These are phyloP conservation scores for Cranoglanis bouderius DNA, from an alignment of 2,113 vertebrate genomes.

Conservation along the genomic window DNA sequence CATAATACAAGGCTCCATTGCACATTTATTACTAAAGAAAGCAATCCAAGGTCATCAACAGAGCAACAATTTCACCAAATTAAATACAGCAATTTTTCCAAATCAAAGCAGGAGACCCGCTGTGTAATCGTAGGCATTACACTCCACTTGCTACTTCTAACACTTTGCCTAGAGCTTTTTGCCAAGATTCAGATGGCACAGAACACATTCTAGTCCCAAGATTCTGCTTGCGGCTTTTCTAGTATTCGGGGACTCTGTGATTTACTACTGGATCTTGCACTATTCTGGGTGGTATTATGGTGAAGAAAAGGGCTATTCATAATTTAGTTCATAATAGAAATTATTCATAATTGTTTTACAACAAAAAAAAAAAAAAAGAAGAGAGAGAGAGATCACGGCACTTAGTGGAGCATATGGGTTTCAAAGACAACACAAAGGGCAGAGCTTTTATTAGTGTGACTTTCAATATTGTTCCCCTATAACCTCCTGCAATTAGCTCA, in stretches of 20 bases:
- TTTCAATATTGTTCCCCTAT: slow-evolving; percentile 36
- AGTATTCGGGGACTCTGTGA: slow-evolving; percentile 30
- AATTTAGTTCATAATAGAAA: not conserved
- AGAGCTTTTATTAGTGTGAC: slow-evolving; percentile 43
- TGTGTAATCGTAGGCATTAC: slow-evolving; percentile 14
- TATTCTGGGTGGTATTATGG: slow-evolving; percentile 5
- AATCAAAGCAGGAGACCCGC: not conserved
- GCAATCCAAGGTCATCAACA: slow-evolving; percentile 13
- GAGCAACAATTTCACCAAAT: not conserved
- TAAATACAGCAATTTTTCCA: not conserved
- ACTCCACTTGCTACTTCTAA: not conserved
- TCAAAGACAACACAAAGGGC: slow-evolving; percentile 39
- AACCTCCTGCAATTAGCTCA: slow-evolving; percentile 40
- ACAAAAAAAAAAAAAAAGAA: slow-evolving; percentile 41
- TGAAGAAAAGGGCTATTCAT: slow-evolving; percentile 11
- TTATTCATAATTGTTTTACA: slow-evolving; percentile 25
- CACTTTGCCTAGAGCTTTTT: slow-evolving; percentile 27
- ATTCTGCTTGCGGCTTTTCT: slow-evolving; percentile 17
- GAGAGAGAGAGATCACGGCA: not conserved
- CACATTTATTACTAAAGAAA: slow-evolving; percentile 32
- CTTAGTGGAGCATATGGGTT: not conserved
- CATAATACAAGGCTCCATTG: not conserved
- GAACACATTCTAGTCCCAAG: not conserved
- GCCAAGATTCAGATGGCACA: slow-evolving; percentile 34
- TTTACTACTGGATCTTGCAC: slow-evolving; percentile 34